phyloP scores from a whole-genome alignment of 2,888 invertebrate species.

The Tenthredo mesomela region DNA sequence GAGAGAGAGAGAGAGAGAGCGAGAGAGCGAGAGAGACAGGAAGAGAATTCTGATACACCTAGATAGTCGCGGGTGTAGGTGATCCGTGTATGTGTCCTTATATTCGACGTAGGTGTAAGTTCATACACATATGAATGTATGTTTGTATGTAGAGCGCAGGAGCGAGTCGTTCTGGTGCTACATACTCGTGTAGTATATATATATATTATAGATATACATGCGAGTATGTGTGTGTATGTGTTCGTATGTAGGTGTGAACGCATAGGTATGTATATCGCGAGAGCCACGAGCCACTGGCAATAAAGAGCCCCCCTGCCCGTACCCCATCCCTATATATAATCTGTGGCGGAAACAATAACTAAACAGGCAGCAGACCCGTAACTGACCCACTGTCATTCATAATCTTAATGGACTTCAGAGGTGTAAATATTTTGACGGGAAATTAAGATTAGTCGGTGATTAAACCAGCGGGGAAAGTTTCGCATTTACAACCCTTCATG shows the following conservation, averaged over 20 bases:
- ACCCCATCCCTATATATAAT: conserved; percentile 68
- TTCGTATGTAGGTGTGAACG: conserved; percentile 33
- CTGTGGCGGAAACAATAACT: conserved; percentile 72
- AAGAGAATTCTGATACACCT: conserved; percentile 24
- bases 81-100: background rate
- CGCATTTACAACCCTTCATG: background rate
- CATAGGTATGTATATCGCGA: conserved; percentile 59
- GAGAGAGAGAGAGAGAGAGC: conserved; percentile 55
- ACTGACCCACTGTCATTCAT: conserved; percentile 55
- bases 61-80: background rate
- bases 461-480: conserved; percentile 27
- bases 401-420: conserved; percentile 50
- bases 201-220: background rate
- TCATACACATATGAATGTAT: conserved; percentile 51
- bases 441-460: conserved; percentile 49
- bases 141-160: conserved; percentile 32
- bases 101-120: background rate
- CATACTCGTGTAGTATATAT: background rate
- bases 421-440: conserved; percentile 50
- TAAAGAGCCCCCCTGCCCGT: conserved; percentile 66
- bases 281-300: conserved; percentile 65
- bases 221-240: conserved; percentile 56
- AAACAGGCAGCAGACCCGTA: conserved; percentile 61
- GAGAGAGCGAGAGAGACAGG: conserved; percentile 51
- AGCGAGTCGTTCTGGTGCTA: background rate